Percentiles rank a stretch among this genome's conserved stretches.
Evolutionary conservation across 2,888 invertebrate species (phyloP).

Genomic region (Microdon myrmicae): DNA sequence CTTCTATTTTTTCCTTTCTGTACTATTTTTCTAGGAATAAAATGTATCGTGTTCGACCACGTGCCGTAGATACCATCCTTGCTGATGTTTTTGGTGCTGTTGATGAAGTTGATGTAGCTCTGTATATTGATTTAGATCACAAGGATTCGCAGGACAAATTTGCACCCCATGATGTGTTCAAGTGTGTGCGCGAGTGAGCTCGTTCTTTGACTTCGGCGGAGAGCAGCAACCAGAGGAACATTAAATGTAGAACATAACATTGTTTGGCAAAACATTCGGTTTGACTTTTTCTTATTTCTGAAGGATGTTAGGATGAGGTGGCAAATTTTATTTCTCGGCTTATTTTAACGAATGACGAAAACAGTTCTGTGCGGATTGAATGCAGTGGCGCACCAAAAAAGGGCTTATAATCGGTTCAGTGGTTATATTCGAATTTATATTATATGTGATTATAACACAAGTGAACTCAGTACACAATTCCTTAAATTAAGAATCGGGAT

Average conservation of each 20-base stretch:
- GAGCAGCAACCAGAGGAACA: conserved; percentile 22
- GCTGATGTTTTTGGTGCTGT: conserved; percentile 5
- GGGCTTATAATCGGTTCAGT: no score
- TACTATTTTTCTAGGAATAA: conserved; percentile 12
- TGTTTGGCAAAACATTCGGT: no score
- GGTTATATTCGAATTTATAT: no score
- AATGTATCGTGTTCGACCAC: conserved; percentile 44
- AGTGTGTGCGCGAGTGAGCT: conserved; percentile 17
- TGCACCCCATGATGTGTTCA: conserved; percentile 19
- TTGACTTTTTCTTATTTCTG: conserved; percentile 3
- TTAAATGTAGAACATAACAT: conserved; percentile 36
- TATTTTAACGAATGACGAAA: conserved; percentile 13
- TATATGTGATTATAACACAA: no score
- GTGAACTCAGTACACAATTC: no score
- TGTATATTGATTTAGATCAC: conserved; percentile 30
- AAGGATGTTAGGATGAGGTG: conserved; percentile 9
- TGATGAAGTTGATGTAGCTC: no score
- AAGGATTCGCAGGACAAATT: conserved; percentile 25
- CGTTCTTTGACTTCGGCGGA: conserved; percentile 10
- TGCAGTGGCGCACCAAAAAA: conserved; percentile 26
- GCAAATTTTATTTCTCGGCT: conserved; percentile 16
- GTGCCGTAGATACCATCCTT: conserved; percentile 39
- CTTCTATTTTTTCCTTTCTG: conserved; percentile 8
- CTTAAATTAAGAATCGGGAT: no score
- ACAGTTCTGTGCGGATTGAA: no score